Conservation (phyloP, 2,888 invertebrate genomes). For the Eilema depressum region DNA sequence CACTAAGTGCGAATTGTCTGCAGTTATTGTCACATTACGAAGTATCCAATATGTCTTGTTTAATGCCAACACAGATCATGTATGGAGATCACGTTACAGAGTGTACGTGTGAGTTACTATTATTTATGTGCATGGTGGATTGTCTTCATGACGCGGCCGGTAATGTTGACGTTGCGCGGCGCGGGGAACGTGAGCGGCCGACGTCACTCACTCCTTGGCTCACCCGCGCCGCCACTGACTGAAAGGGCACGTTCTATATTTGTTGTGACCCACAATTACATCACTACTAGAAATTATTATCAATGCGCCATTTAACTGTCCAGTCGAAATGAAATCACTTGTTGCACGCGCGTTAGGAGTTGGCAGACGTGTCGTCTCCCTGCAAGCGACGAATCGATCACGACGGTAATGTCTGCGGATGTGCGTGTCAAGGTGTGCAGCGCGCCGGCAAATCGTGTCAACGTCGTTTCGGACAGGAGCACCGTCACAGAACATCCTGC, state of each 20-base stretch:
- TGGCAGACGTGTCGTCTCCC: conserved; percentile 62
- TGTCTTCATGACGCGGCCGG: conserved; percentile 75
- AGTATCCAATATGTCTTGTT: conserved; percentile 40
- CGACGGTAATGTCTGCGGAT: conserved; percentile 66
- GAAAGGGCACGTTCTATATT: conserved; percentile 85
- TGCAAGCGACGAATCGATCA: conserved; percentile 74
- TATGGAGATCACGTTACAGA: conserved; percentile 46
- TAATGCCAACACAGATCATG: conserved; percentile 36
- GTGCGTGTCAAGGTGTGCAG: conserved; percentile 76
- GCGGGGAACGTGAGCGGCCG: conserved; percentile 81
- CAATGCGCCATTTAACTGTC: conserved; percentile 67
- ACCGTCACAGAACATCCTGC: conserved; percentile 82
- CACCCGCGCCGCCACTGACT: conserved; percentile 81
- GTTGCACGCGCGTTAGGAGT: conserved; percentile 80
- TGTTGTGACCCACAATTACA: conserved; percentile 79
- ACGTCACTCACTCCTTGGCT: conserved; percentile 81
- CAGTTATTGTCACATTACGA: conserved; percentile 46
- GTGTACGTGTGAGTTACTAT: conserved; percentile 70
- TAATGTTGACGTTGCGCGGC: conserved; percentile 83
- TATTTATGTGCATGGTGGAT: conserved; percentile 70
- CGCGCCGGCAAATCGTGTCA: conserved; percentile 76
- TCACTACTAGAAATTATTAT: conserved; percentile 71
- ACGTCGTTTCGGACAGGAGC: conserved; percentile 79
- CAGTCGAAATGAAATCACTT: conserved; percentile 76
- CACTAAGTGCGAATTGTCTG: conserved; percentile 45